Conservation (phyloP, 2,888 invertebrate species). For the Euspilapteryx auroguttella region DNA sequence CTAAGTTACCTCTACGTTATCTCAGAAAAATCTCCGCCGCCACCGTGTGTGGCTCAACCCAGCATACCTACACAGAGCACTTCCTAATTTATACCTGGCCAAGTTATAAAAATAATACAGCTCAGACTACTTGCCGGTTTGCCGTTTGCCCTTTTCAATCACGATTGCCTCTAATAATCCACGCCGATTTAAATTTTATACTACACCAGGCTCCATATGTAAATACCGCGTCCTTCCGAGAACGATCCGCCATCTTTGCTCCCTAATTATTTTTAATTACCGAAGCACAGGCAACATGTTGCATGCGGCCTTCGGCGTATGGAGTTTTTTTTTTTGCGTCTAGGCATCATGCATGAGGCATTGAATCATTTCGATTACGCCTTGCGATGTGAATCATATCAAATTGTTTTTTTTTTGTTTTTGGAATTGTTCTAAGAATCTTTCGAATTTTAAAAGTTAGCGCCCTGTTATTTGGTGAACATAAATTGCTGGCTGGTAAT, state of each 20-base stretch:
- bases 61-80: too few species aligned
- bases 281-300: constrained; percentile 24
- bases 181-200: constrained; percentile 34
- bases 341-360: too few species aligned
- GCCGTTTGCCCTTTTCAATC: constrained; percentile 48
- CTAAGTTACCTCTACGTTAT: too few species aligned
- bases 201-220: constrained; percentile 34
- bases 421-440: constrained; percentile 40
- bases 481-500: constrained; percentile 24
- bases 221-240: constrained; percentile 53
- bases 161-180: constrained; percentile 58
- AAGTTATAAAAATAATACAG: too few species aligned
- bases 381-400: not conserved
- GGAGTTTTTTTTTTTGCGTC: constrained; percentile 16
- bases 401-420: constrained; percentile 19
- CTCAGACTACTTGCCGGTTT: constrained; percentile 27
- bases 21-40: too few species aligned
- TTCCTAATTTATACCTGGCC: too few species aligned
- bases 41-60: too few species aligned
- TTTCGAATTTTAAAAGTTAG: constrained; percentile 44
- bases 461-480: constrained; percentile 52
- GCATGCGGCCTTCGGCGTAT: constrained; percentile 48
- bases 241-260: constrained; percentile 41
- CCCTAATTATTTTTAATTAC: constrained; percentile 63
- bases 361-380: not conserved